phyloP scores from a whole-genome alignment of 2,113 vertebrate genomes.

The Muscicapa adusta region DNA sequence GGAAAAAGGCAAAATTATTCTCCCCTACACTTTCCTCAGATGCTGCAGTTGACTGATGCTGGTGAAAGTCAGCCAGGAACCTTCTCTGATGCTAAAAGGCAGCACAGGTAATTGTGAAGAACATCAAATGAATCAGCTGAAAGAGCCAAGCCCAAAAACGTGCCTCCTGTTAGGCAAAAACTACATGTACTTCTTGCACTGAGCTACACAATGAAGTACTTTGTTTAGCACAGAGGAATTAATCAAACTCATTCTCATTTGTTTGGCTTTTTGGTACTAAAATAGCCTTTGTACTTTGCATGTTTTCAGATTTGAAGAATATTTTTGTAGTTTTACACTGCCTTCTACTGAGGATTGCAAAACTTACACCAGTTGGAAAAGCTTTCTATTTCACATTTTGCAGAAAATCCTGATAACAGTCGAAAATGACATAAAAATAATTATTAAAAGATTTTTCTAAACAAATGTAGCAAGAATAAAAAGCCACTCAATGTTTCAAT shows the following conservation, averaged over 20 bases:
- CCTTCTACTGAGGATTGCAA: constrained; percentile 25
- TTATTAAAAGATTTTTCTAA: not conserved
- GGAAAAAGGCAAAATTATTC: not conserved
- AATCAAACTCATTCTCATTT: not conserved
- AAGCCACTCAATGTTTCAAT: not conserved
- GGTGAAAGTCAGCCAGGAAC: not conserved
- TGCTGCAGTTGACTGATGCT: not conserved
- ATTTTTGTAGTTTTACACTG: constrained; percentile 19
- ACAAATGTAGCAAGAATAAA: not conserved
- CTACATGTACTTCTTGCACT: not conserved
- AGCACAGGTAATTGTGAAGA: not conserved
- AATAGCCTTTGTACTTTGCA: not conserved
- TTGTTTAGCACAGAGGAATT: not conserved
- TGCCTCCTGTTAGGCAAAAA: not conserved
- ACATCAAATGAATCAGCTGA: not conserved
- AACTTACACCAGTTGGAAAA: not conserved
- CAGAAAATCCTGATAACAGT: not conserved
- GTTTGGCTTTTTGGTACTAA: not conserved
- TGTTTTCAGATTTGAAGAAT: not conserved
- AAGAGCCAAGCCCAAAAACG: not conserved
- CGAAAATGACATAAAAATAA: not conserved
- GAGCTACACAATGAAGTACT: not conserved
- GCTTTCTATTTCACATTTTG: not conserved
- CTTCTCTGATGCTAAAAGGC: not conserved
- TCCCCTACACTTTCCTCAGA: not conserved